Percentiles rank a stretch among this genome's conserved stretches.
These are phyloP conservation scores for Ophion ventricosus DNA, from an alignment of 2,888 invertebrate species.

Conservation along the genomic window DNA sequence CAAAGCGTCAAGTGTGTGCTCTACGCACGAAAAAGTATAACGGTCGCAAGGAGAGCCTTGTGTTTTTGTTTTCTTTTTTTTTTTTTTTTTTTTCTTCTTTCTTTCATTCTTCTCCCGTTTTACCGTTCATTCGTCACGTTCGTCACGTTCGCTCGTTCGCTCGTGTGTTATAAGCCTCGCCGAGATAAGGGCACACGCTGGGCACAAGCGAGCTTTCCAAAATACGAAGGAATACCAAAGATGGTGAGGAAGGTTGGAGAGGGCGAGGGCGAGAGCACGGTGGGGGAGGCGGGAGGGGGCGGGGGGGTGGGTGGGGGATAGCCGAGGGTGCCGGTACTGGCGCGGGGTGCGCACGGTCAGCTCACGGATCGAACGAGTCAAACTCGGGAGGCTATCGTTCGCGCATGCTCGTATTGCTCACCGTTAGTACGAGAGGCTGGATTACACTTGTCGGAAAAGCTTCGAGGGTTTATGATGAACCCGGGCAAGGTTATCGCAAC, in stretches of 20 bases:
- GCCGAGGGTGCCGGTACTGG: constrained; percentile 60
- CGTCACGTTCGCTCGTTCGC: no score
- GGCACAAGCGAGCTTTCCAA: no score
- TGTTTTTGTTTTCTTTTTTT: background rate
- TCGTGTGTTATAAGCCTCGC: background rate
- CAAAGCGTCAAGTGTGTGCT: background rate
- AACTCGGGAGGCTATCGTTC: constrained; percentile 65
- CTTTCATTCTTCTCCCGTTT: constrained; percentile 1
- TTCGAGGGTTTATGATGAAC: background rate
- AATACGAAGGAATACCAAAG: background rate
- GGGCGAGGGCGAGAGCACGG: constrained; percentile 27
- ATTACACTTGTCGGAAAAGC: constrained; percentile 70
- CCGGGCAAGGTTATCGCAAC: background rate
- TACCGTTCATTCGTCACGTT: constrained; percentile 45
- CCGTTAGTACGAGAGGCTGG: constrained; percentile 64
- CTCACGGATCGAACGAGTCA: constrained; percentile 75
- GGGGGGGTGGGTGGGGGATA: constrained; percentile 63
- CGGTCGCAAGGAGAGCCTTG: constrained; percentile 23
- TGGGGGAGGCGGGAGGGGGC: constrained; percentile 25
- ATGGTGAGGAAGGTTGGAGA: background rate
- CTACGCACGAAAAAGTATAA: constrained; percentile 53
- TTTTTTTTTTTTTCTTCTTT: background rate
- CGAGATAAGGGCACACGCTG: background rate
- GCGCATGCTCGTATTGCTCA: constrained; percentile 72
- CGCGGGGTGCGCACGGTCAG: constrained; percentile 47